Percentiles rank a stretch among this genome's conserved stretches.
These are phyloP conservation scores for Heteropelma amictum DNA, from an alignment of 2,888 invertebrate species.

Conservation along the genomic window DNA sequence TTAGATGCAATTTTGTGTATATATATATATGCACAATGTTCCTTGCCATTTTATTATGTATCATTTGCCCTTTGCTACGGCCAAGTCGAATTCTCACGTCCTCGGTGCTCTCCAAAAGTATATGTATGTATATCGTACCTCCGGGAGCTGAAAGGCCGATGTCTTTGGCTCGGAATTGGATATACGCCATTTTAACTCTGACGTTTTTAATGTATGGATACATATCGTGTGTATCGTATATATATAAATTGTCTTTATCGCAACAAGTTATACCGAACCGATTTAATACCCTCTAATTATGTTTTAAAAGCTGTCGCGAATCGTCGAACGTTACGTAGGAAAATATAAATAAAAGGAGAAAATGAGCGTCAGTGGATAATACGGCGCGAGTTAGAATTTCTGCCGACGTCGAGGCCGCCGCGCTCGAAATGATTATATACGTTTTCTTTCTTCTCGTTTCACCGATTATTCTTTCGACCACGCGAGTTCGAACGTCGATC, in stretches of 20 bases:
- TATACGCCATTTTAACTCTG: too few relatives aligned
- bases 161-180: too few relatives aligned
- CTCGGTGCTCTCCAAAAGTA: slow-evolving; percentile 18
- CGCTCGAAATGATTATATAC: too few relatives aligned
- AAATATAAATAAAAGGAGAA: slow-evolving; percentile 1
- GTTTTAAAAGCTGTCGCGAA: slow-evolving; percentile 40
- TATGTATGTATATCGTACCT: background rate
- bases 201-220: background rate
- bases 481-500: too few relatives aligned
- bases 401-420: too few relatives aligned
- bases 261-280: slow-evolving; percentile 37
- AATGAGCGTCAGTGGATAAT: background rate
- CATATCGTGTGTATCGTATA: slow-evolving; percentile 1
- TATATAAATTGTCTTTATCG: background rate
- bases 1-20: background rate
- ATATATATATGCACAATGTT: background rate
- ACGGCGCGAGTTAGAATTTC: background rate
- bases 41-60: slow-evolving; percentile 53
- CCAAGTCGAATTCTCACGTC: slow-evolving; percentile 54
- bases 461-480: too few relatives aligned
- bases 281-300: slow-evolving; percentile 51
- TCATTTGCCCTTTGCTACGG: slow-evolving; percentile 55
- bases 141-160: too few relatives aligned
- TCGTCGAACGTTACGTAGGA: slow-evolving; percentile 13
- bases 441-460: too few relatives aligned